Percentiles rank a stretch among this genome's conserved stretches.
These are phyloP conservation scores for Sebastes miniatus DNA, from an alignment of 2,797 vertebrate species.

Conservation along the genomic window DNA sequence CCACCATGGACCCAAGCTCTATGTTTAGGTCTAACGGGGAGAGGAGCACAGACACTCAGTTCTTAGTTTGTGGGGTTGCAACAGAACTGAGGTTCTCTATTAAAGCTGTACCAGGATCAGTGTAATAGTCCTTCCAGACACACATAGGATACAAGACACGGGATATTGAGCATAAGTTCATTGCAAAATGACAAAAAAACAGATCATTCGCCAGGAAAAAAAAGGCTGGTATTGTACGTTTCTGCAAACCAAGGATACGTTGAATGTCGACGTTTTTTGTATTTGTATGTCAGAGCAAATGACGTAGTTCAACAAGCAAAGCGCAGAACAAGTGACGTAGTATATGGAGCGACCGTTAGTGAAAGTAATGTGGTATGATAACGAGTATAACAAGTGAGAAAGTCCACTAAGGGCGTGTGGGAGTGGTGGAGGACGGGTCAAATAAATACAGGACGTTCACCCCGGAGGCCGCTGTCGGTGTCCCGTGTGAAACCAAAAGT, in stretches of 20 bases:
- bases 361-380: neutral
- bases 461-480: neutral
- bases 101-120: neutral
- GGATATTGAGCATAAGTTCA: neutral
- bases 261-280: neutral
- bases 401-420: neutral
- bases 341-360: neutral
- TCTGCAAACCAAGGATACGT: neutral
- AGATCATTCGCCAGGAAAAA: neutral
- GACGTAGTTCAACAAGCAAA: neutral
- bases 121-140: neutral
- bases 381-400: neutral
- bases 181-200: neutral
- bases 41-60: conserved; percentile 8
- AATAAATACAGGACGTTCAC: neutral
- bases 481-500: neutral
- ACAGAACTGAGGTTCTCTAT: neutral
- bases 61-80: conserved; percentile 1
- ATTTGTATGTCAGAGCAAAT: neutral
- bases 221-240: neutral
- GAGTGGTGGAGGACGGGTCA: neutral
- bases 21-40: conserved; percentile 28
- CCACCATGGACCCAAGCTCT: conserved; percentile 81
- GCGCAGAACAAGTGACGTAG: neutral
- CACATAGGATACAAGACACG: neutral